These are phyloP conservation scores for Drosophila aff. DNA, from an alignment of 1,140 invertebrate species.

Conservation along the genomic window DNA sequence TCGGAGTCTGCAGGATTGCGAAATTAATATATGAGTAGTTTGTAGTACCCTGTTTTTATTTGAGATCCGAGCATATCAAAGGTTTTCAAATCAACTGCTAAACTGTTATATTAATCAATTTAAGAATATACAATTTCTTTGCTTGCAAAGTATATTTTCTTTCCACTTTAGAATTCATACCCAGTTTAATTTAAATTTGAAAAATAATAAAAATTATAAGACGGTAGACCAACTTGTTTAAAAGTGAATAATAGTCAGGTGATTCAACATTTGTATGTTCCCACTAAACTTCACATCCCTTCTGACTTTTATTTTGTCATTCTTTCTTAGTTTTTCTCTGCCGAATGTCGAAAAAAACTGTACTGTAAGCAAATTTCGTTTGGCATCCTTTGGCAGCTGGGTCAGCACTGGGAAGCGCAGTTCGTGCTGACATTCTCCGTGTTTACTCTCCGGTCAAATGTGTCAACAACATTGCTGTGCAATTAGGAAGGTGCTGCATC, in stretches of 20 bases:
- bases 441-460: slow-evolving; percentile 45
- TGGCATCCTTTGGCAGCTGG: slow-evolving; percentile 37
- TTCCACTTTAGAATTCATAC: neutral
- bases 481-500: slow-evolving; percentile 54
- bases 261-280: neutral
- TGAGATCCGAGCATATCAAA: neutral
- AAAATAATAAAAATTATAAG: no score
- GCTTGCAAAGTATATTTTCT: no score
- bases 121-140: no score
- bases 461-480: slow-evolving; percentile 60
- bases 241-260: no score
- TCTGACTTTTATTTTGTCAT: slow-evolving; percentile 10
- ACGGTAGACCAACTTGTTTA: no score
- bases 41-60: neutral
- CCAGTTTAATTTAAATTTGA: neutral
- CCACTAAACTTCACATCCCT: neutral
- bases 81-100: neutral
- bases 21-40: slow-evolving; percentile 16
- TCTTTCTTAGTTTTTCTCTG: neutral
- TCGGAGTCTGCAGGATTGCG: slow-evolving; percentile 3
- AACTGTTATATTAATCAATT: neutral
- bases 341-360: slow-evolving; percentile 21
- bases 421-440: slow-evolving; percentile 50
- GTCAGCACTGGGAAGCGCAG: slow-evolving; percentile 45
- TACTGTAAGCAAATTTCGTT: slow-evolving; percentile 40